phyloP scores from a whole-genome alignment of 2,113 vertebrate genomes.

The Nymphicus hollandicus region DNA sequence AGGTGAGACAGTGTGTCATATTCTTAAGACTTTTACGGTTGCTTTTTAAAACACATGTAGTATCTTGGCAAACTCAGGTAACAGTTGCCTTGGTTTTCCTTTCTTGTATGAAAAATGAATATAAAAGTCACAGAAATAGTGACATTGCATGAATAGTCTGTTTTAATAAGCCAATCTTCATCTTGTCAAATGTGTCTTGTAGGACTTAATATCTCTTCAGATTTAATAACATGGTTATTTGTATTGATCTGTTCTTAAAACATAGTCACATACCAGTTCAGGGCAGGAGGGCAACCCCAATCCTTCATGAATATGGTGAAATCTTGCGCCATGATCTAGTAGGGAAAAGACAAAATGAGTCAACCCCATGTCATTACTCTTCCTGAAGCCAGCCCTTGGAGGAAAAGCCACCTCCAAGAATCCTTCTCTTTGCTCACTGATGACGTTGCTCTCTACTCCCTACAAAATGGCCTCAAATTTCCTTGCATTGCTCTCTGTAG shows the following conservation, averaged over 20 bases:
- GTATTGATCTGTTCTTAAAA: background rate
- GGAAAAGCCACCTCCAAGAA: background rate
- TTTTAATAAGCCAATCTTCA: background rate
- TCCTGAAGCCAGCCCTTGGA: background rate
- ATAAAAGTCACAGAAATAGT: background rate
- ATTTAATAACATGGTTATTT: background rate
- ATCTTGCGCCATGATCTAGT: background rate
- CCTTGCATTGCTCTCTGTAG: background rate
- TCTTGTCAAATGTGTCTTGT: background rate
- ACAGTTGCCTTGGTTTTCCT: background rate
- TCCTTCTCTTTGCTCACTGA: background rate
- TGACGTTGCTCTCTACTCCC: background rate
- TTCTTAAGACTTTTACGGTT: background rate
- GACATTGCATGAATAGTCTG: background rate
- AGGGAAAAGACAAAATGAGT: background rate
- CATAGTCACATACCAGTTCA: background rate
- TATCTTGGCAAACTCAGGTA: background rate
- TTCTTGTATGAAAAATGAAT: background rate
- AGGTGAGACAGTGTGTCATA: background rate
- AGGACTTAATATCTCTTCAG: background rate
- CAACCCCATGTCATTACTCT: background rate
- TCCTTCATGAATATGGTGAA: background rate
- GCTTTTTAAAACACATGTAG: background rate
- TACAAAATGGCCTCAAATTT: background rate
- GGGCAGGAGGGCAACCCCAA: background rate